A percentile compares a stretch with the other conserved stretches of the same genome.
These are phyloP conservation scores for Cercocebus atys DNA, from an alignment of 2,113 vertebrate species.

Conservation along the genomic window DNA sequence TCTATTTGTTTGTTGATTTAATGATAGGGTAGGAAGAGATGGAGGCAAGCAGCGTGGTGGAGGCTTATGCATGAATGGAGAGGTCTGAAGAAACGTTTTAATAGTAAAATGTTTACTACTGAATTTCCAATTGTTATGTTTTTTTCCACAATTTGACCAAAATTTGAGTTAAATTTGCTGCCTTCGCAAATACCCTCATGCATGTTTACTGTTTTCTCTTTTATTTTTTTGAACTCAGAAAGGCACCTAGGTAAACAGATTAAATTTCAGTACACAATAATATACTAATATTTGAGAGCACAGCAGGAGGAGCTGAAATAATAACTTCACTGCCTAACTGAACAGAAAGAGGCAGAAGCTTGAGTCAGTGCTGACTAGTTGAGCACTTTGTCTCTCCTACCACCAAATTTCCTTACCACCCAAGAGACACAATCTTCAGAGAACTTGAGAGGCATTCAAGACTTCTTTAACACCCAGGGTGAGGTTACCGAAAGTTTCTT, in stretches of 20 bases:
- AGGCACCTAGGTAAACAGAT: neutral
- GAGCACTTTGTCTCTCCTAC: neutral
- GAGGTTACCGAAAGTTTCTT: neutral
- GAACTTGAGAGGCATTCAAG: neutral
- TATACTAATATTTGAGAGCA: neutral
- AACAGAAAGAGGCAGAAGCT: neutral
- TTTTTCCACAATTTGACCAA: neutral
- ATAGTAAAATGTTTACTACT: too few species aligned
- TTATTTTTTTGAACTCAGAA: neutral
- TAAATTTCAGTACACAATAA: neutral
- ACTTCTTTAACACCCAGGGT: neutral
- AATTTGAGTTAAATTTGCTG: neutral
- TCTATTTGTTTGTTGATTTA: neutral
- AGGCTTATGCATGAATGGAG: neutral
- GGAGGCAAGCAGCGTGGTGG: neutral
- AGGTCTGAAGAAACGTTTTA: neutral
- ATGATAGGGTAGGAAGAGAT: neutral
- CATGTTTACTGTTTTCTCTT: neutral
- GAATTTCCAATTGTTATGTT: neutral
- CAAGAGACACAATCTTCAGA: neutral
- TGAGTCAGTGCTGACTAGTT: neutral
- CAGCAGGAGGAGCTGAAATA: neutral
- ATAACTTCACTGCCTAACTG: neutral
- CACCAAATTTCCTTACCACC: neutral
- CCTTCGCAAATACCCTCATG: neutral